Evolutionary conservation across 2,797 vertebrate genomes (phyloP).

Genomic region (Molossus alvarezi): DNA sequence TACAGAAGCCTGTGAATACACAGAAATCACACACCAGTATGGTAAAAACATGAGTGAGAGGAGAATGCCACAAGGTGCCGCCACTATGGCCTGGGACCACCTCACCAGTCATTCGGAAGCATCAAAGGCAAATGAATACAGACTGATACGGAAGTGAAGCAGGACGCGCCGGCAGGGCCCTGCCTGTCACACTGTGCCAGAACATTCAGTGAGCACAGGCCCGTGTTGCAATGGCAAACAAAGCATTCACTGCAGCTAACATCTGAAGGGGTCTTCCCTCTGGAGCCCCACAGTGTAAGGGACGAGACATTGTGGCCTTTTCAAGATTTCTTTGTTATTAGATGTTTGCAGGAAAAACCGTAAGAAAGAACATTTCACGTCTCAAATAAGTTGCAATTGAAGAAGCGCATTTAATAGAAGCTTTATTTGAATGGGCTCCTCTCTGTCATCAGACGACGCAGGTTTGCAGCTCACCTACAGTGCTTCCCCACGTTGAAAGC

Average conservation of each 20-base stretch:
- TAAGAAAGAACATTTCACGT: background rate
- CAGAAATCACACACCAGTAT: constrained; percentile 42
- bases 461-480: constrained; percentile 93
- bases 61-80: background rate
- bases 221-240: background rate
- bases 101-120: background rate
- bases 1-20: constrained; percentile 93
- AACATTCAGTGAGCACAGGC: background rate
- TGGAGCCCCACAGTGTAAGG: background rate
- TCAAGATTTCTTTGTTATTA: background rate
- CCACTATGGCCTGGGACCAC: accelerated
- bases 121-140: background rate
- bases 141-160: background rate
- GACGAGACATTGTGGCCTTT: background rate
- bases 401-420: background rate
- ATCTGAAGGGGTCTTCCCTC: background rate
- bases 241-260: background rate
- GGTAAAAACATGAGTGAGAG: background rate
- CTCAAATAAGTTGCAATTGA: background rate
- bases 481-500: constrained; percentile 99
- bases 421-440: background rate
- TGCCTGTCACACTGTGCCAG: background rate
- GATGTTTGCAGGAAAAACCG: background rate
- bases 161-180: background rate
- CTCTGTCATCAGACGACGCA: background rate